Conservation (phyloP, 2,797 vertebrate species). For the Geotria australis region DNA sequence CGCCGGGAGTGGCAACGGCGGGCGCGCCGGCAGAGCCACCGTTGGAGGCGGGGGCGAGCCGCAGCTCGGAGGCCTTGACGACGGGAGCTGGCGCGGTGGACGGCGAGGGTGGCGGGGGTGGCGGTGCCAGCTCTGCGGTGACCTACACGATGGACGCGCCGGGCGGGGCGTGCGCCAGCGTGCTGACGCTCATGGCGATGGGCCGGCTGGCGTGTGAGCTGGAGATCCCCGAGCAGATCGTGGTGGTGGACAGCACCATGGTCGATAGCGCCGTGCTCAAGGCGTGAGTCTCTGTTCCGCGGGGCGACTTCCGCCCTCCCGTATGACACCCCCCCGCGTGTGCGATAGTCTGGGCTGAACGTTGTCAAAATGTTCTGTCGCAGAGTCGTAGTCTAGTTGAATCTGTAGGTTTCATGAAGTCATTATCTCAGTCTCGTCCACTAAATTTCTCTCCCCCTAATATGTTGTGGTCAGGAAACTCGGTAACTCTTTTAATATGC, state of each 20-base stretch:
- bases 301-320: not conserved
- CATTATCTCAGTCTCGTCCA: too few species aligned
- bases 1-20: too few species aligned
- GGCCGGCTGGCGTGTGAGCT: slow-evolving; percentile 36
- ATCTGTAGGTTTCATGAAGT: too few species aligned
- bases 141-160: slow-evolving; percentile 31
- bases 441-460: too few species aligned
- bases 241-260: slow-evolving; percentile 65
- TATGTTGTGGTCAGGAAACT: too few species aligned
- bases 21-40: too few species aligned
- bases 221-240: slow-evolving; percentile 59
- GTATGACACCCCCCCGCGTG: not conserved
- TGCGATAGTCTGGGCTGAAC: not conserved
- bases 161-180: slow-evolving; percentile 30
- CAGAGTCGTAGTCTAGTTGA: too few species aligned
- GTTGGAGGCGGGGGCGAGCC: too few species aligned
- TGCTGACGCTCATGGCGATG: slow-evolving; percentile 38
- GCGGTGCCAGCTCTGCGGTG: slow-evolving; percentile 3
- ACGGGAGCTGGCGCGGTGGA: too few species aligned
- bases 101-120: too few species aligned
- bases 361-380: not conserved
- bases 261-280: slow-evolving; percentile 56
- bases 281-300: slow-evolving; percentile 14
- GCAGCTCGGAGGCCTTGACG: too few species aligned
- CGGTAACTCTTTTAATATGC: too few species aligned